These are phyloP conservation scores for Exaiptasia diaphana DNA, from an alignment of 64 coral and sea anemone genomes.

Conservation along the genomic window DNA sequence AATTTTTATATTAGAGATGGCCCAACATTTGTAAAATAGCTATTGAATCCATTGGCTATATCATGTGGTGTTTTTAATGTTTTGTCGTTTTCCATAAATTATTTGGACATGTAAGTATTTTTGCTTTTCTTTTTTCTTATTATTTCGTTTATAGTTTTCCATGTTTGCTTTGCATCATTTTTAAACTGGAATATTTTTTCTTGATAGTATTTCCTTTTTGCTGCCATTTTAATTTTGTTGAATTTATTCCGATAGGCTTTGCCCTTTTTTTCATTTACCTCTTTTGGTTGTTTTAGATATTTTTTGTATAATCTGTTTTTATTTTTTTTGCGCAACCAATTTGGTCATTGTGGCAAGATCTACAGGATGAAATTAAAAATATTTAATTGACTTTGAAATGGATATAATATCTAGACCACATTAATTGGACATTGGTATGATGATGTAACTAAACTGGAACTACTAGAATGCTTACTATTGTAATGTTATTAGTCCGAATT, in stretches of 20 bases:
- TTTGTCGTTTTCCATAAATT: background rate
- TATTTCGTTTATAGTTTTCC: slow-evolving; percentile 26
- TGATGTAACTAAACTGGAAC: too few relatives aligned
- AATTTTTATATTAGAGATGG: background rate
- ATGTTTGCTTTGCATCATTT: background rate
- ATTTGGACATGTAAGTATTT: background rate
- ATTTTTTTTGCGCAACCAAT: too few relatives aligned
- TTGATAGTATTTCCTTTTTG: slow-evolving; percentile 9
- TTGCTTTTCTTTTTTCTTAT: background rate
- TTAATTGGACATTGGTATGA: too few relatives aligned
- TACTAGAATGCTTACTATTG: too few relatives aligned
- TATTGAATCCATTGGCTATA: slow-evolving; percentile 1
- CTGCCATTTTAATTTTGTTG: background rate
- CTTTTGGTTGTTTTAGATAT: background rate
- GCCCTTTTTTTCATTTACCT: background rate
- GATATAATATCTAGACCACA: too few relatives aligned
- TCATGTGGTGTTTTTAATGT: slow-evolving; percentile 2
- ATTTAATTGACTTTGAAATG: too few relatives aligned
- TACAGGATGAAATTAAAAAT: too few relatives aligned
- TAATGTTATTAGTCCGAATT: too few relatives aligned
- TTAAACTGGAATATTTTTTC: background rate
- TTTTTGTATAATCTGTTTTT: background rate
- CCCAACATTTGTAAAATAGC: background rate
- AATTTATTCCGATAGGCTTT: background rate
- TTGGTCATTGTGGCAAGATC: too few relatives aligned